Evolutionary conservation across 2,113 vertebrate species (phyloP), one percentile per base, ranked within the genome.

Genomic region (Labrus mixtus): DNA sequence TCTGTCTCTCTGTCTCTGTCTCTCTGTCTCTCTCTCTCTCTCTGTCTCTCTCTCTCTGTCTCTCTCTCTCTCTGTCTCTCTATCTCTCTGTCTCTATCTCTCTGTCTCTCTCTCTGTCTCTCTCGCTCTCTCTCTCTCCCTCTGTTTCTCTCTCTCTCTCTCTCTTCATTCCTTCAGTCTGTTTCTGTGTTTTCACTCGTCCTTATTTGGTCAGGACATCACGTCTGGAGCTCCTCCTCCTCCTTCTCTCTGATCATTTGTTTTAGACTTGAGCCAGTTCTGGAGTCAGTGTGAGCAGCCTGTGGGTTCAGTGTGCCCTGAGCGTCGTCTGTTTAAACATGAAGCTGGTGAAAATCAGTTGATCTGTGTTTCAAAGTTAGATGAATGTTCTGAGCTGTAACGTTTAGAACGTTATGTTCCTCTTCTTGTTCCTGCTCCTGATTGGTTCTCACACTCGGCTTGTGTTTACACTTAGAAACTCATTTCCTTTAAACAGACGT

Each of bases 161-260:
- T 46, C 78, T 81, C 89, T 79, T 90, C 82, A 89, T 90, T 91
- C 85, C 87, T 68, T 56, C 71, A 59, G 76, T 68, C 68, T 58
- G 46, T 20, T 74, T 75, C 67, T 64, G 76, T 85, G 84, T 93
- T 90, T 89, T 85, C 48, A 81, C 85, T 87, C 89, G 60, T 86
- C 94, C 94, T 92, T 95, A 95, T 95, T 94, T 95, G 94, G 94
- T 92, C 87, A 94, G 78, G 82, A 87, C 89, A 84, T 90, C 86
- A 78, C 79, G 85, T 79, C 82, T 76, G 87, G 83, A 85, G 81
- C 88, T 87, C 78, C 78, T 78, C 51, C 71, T 4, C 83, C 74
- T 59, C 70, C 71, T 25, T 8, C 37, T 16, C 37, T 7, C 7
- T 46, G 85, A 67, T 87, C 23, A 45, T 90, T 92, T 79, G 65